Evolutionary conservation across 2,888 invertebrate species (phyloP).

Genomic region (Agapostemon virescens): DNA sequence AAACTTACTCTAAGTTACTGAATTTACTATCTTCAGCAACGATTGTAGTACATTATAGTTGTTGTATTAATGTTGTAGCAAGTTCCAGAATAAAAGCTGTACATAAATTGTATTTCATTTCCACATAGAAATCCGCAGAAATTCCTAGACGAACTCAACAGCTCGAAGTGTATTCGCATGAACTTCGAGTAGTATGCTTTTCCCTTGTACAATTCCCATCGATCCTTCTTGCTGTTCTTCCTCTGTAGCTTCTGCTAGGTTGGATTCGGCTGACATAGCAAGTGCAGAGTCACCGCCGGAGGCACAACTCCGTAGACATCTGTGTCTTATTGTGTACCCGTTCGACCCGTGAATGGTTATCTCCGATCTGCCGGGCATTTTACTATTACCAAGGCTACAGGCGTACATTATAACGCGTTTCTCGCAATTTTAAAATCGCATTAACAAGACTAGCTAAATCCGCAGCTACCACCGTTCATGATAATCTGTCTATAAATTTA

Average conservation of each 20-base stretch:
- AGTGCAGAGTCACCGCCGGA: constrained; percentile 51
- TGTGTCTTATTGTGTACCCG: constrained; percentile 54
- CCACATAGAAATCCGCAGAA: neutral
- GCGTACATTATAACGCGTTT: constrained; percentile 47
- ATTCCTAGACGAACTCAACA: neutral
- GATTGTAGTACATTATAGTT: too few relatives aligned
- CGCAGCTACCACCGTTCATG: constrained; percentile 37
- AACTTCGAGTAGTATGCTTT: neutral
- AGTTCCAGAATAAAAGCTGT: too few relatives aligned
- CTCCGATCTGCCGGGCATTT: constrained; percentile 45
- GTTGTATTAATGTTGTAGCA: too few relatives aligned
- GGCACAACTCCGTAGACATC: constrained; percentile 45
- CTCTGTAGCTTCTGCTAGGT: constrained; percentile 41
- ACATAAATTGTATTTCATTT: neutral
- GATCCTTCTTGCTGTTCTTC: constrained; percentile 7
- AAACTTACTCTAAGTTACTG: too few relatives aligned
- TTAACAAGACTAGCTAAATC: constrained; percentile 45
- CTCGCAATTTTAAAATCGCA: constrained; percentile 39
- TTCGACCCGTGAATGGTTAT: constrained; percentile 54
- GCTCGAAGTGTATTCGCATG: neutral
- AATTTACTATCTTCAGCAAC: too few relatives aligned
- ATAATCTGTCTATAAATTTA: constrained; percentile 43
- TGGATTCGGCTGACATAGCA: constrained; percentile 43
- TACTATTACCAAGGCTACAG: constrained; percentile 37
- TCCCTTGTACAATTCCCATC: neutral